phyloP scores from a whole-genome alignment of 2,888 invertebrate species.

The Callinectes sapidus region DNA sequence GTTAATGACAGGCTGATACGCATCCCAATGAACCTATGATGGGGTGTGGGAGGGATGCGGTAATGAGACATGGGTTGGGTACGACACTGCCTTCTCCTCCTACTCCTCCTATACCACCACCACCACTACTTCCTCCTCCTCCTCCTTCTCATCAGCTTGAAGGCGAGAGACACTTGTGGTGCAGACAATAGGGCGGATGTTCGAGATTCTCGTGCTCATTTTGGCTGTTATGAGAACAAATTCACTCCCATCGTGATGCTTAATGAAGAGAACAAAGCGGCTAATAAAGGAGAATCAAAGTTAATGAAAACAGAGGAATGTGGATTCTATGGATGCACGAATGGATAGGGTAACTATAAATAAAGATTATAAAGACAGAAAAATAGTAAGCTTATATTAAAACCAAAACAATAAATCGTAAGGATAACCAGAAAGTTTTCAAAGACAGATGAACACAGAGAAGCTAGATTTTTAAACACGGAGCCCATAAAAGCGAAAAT shows the following conservation, averaged over 20 bases:
- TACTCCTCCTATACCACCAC: neutral
- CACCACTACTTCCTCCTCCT: neutral
- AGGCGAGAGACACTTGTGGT: neutral
- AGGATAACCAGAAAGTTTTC: no score
- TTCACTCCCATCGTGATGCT: neutral
- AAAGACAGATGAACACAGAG: no score
- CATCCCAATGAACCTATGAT: neutral
- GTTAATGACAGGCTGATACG: neutral
- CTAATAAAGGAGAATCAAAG: neutral
- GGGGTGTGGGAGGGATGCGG: neutral
- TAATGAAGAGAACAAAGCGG: neutral
- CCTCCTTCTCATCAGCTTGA: conserved; percentile 5
- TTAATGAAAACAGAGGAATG: neutral
- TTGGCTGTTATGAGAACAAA: neutral
- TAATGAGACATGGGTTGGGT: conserved; percentile 1
- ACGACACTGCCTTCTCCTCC: neutral
- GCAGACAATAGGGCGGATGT: neutral
- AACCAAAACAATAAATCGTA: no score
- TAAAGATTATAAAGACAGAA: no score
- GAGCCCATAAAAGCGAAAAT: no score
- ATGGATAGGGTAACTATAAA: no score
- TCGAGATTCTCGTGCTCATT: neutral
- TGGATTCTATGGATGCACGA: no score
- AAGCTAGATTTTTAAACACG: no score
- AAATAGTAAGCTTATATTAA: no score